phyloP scores from a whole-genome alignment of 2,888 invertebrate genomes.

The Celastrina argiolus region DNA sequence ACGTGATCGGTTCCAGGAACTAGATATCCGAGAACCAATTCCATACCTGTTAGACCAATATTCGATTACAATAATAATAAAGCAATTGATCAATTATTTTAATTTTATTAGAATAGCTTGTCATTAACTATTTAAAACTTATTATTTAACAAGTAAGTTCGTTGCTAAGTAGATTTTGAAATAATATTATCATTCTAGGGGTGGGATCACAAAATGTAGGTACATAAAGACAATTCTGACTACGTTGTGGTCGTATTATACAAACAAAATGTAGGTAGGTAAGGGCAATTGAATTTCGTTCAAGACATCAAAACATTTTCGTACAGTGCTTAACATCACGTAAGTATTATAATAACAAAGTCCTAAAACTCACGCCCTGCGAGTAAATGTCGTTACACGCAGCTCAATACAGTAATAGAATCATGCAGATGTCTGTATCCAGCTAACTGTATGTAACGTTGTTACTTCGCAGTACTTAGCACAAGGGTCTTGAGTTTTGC shows the following conservation, averaged over 20 bases:
- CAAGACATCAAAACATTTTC: too few species aligned
- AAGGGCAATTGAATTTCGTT: too few species aligned
- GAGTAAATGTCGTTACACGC: conserved; percentile 2
- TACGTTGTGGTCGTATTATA: too few species aligned
- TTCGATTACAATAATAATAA: neutral
- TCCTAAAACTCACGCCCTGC: neutral
- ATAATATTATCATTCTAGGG: too few species aligned
- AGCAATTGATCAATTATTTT: neutral
- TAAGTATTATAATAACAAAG: neutral
- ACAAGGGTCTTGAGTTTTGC: neutral
- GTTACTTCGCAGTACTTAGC: neutral
- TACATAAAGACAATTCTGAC: too few species aligned
- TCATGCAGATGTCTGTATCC: neutral
- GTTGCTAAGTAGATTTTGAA: too few species aligned
- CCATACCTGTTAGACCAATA: neutral
- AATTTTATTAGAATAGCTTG: too few species aligned
- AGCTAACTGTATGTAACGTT: neutral
- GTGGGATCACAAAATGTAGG: too few species aligned
- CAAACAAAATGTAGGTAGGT: too few species aligned
- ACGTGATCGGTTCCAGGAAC: neutral
- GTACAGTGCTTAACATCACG: too few species aligned
- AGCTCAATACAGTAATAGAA: neutral
- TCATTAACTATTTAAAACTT: too few species aligned
- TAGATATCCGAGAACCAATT: neutral
- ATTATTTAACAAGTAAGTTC: too few species aligned